Percentiles rank a stretch among this genome's conserved stretches.
phyloP scores from a whole-genome alignment of 2,113 vertebrate genomes.

The Brienomyrus brachyistius region DNA sequence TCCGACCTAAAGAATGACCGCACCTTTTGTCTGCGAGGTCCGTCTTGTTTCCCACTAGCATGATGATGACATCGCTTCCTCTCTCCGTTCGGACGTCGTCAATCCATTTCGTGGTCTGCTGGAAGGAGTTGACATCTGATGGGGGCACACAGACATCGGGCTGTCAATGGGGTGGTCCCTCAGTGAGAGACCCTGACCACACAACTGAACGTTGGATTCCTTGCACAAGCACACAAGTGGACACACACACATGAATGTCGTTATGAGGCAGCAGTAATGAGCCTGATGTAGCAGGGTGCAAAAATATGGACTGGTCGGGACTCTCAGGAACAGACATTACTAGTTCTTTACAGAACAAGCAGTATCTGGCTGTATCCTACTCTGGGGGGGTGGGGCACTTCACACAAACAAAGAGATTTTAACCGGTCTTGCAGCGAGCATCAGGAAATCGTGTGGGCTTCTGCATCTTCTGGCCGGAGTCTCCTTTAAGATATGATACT shows the following conservation, averaged over 20 bases:
- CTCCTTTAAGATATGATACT: neutral
- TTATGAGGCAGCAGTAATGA: neutral
- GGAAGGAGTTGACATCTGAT: constrained; percentile 78
- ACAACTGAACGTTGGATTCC: neutral
- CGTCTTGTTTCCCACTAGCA: constrained; percentile 44
- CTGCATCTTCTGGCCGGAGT: neutral
- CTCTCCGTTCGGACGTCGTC: constrained; percentile 78
- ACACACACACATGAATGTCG: neutral
- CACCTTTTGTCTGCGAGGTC: constrained; percentile 81
- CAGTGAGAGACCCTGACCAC: neutral
- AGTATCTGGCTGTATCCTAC: neutral
- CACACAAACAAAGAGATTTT: neutral
- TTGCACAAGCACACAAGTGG: neutral
- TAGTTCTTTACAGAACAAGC: neutral
- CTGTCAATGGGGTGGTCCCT: constrained; percentile 28
- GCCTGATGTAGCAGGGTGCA: neutral
- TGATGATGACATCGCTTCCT: constrained; percentile 47
- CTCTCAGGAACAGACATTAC: neutral
- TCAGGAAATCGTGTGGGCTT: neutral
- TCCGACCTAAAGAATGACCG: neutral
- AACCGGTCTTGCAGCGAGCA: neutral
- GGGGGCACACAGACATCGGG: constrained; percentile 1
- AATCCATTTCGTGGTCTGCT: constrained; percentile 81
- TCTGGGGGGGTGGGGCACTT: neutral
- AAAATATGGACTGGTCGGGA: neutral